Evolutionary conservation across 2,888 invertebrate species (phyloP).

Genomic region (Aleiodes alternator): DNA sequence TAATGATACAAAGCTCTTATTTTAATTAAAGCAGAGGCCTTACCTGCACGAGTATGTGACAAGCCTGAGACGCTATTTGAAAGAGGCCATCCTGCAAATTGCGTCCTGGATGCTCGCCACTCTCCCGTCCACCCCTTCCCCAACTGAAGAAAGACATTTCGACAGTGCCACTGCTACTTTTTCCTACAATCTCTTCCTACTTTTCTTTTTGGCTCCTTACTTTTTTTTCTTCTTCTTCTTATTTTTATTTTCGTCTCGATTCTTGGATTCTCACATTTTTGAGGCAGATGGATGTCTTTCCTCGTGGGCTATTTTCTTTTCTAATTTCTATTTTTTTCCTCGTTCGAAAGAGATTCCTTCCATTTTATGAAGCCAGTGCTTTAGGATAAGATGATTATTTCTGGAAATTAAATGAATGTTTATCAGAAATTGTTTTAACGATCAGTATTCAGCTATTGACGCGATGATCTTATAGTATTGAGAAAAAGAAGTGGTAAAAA

Average conservation of each 20-base stretch:
- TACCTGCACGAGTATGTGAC: slow-evolving; percentile 86
- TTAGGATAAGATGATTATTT: neutral
- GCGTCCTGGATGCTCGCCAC: slow-evolving; percentile 69
- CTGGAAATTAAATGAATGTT: neutral
- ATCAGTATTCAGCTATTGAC: too few species aligned
- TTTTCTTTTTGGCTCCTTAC: slow-evolving; percentile 16
- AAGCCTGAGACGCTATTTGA: slow-evolving; percentile 87
- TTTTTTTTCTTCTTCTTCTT: neutral
- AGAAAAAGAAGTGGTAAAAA: too few species aligned
- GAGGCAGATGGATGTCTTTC: neutral
- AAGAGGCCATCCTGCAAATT: slow-evolving; percentile 86
- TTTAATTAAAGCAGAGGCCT: slow-evolving; percentile 62
- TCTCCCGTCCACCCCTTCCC: slow-evolving; percentile 61
- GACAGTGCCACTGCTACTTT: slow-evolving; percentile 23
- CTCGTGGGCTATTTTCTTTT: neutral
- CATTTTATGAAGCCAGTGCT: neutral
- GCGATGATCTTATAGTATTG: too few species aligned
- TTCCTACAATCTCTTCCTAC: slow-evolving; percentile 23
- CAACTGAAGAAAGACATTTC: slow-evolving; percentile 71
- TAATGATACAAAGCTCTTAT: slow-evolving; percentile 47
- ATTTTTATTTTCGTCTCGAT: neutral
- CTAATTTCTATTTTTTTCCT: neutral
- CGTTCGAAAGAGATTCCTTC: neutral
- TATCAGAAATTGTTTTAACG: neutral
- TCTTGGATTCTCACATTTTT: slow-evolving; percentile 22